These are phyloP conservation scores for Dryococelus australis DNA, from an alignment of 2,888 invertebrate genomes.

Conservation along the genomic window DNA sequence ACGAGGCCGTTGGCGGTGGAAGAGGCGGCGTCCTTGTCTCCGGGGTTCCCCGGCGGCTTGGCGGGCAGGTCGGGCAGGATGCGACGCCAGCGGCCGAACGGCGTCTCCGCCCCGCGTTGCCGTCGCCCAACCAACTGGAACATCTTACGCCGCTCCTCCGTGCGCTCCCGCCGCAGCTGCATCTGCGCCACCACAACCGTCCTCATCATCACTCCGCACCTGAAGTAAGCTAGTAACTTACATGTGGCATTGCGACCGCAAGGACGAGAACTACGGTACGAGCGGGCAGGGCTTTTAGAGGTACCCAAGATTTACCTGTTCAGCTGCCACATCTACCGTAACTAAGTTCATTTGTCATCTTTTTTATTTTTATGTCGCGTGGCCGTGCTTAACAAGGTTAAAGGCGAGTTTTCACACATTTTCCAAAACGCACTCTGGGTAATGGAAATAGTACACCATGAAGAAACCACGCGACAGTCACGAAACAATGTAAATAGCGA, in stretches of 20 bases:
- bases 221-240: background rate
- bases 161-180: constrained; percentile 85
- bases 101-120: constrained; percentile 62
- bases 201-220: background rate
- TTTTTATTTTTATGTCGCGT: no score
- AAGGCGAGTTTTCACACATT: no score
- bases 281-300: no score
- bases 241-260: background rate
- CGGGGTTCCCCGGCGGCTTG: constrained; percentile 36
- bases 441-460: no score
- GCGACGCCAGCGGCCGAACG: constrained; percentile 75
- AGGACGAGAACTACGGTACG: no score
- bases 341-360: no score
- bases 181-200: constrained; percentile 61
- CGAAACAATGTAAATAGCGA: no score
- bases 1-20: background rate
- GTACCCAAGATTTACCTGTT: no score
- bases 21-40: constrained; percentile 34
- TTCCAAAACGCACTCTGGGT: no score
- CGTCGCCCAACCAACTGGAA: constrained; percentile 82
- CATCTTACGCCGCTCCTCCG: constrained; percentile 92
- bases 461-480: no score
- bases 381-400: no score
- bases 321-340: no score
- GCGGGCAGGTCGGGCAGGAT: constrained; percentile 68